A percentile compares a stretch with the other conserved stretches of the same genome.
Conservation (phyloP, 2,888 invertebrate species). For the Pristionchus fissidentatus region DNA sequence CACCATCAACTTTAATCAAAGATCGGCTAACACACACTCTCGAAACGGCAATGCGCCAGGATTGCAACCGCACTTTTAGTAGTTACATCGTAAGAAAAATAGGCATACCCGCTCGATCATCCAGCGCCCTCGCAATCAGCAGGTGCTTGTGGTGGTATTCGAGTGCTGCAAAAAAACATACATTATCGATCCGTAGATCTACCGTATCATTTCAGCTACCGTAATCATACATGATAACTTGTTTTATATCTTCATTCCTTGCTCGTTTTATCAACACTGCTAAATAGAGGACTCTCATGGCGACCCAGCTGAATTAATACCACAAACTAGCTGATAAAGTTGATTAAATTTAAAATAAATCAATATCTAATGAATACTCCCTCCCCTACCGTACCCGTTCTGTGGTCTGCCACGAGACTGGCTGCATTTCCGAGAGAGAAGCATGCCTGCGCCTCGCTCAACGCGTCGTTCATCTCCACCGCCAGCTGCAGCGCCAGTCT, state of each 20-base stretch:
- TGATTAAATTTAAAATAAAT: not conserved
- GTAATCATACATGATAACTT: not conserved
- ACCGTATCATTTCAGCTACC: not conserved
- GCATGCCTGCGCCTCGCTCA: constrained; percentile 96
- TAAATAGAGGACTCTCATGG: no score
- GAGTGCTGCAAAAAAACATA: constrained; percentile 82
- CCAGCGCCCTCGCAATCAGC: constrained; percentile 81
- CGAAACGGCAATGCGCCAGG: no score
- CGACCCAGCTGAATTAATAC: no score
- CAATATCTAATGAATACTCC: not conserved
- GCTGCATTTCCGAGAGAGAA: constrained; percentile 97
- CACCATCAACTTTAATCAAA: no score
- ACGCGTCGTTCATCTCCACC: constrained; percentile 90
- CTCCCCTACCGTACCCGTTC: constrained; percentile 73
- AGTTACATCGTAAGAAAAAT: no score
- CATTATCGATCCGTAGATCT: not conserved
- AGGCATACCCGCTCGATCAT: constrained; percentile 77
- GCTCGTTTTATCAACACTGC: not conserved
- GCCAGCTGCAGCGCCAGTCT: constrained; percentile 90
- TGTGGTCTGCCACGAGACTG: constrained; percentile 90
- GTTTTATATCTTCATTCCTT: not conserved
- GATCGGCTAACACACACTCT: no score
- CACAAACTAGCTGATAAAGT: no score
- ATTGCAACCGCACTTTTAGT: no score
- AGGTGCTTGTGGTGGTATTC: constrained; percentile 93